These are phyloP conservation scores for Bradysia coprophila DNA, from an alignment of 1,140 invertebrate species.

Conservation along the genomic window DNA sequence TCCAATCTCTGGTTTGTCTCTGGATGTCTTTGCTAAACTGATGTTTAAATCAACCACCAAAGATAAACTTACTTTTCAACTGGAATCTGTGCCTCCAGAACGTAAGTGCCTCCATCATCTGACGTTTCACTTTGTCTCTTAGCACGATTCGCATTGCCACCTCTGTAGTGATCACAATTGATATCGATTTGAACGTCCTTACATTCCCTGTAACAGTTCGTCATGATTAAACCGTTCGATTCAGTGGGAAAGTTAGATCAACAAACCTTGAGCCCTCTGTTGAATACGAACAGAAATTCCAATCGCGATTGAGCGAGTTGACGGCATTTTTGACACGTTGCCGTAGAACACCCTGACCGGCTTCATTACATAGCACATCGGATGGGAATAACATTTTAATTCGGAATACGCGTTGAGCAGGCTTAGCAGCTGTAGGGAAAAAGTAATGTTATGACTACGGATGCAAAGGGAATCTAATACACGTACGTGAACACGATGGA, in stretches of 20 bases:
- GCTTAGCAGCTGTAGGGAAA: constrained; percentile 43
- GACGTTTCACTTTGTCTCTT: constrained; percentile 34
- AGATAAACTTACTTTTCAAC: constrained; percentile 59
- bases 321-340: constrained; percentile 75
- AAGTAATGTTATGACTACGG: constrained; percentile 2
- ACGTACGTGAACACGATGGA: constrained; percentile 72
- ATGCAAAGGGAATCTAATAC: neutral
- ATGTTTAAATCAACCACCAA: no score
- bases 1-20: no score
- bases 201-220: constrained; percentile 48
- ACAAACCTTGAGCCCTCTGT: constrained; percentile 31
- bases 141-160: constrained; percentile 34
- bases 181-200: constrained; percentile 77
- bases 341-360: constrained; percentile 74
- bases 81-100: constrained; percentile 58
- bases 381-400: constrained; percentile 86
- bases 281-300: constrained; percentile 84
- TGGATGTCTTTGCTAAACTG: no score
- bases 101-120: constrained; percentile 53
- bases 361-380: constrained; percentile 83
- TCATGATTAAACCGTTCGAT: no score
- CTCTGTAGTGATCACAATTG: constrained; percentile 56
- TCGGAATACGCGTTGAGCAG: constrained; percentile 81
- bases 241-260: no score
- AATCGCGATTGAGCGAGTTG: constrained; percentile 74